phyloP scores from a whole-genome alignment of 2,113 vertebrate species.

The Oncorhynchus keta region DNA sequence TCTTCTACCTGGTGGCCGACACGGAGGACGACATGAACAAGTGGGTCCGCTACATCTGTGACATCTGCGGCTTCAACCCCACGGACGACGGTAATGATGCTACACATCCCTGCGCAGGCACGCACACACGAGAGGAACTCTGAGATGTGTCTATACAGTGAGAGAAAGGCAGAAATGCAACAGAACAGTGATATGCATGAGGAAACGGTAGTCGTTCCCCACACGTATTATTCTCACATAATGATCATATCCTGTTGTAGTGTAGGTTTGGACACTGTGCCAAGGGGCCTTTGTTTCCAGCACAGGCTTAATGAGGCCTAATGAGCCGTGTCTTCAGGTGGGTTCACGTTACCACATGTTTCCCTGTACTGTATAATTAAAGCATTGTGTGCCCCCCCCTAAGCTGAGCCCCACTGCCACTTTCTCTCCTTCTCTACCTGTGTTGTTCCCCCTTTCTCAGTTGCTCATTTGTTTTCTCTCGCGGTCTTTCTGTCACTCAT shows the following conservation, averaged over 20 bases:
- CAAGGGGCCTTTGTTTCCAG: no score
- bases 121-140: no score
- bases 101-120: no score
- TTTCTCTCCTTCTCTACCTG: slow-evolving; percentile 17
- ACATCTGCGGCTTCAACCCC: slow-evolving; percentile 99
- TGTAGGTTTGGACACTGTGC: no score
- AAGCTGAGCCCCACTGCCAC: slow-evolving; percentile 22
- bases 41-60: slow-evolving; percentile 98
- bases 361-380: slow-evolving; percentile 55
- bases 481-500: no score
- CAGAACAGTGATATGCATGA: no score
- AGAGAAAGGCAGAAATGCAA: no score
- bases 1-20: slow-evolving; percentile 98
- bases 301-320: slow-evolving; percentile 17
- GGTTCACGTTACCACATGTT: slow-evolving; percentile 53
- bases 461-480: background rate
- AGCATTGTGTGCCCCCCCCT: slow-evolving; percentile 51
- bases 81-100: slow-evolving; percentile 89
- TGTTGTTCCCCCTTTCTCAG: slow-evolving; percentile 39
- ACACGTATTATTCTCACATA: no score
- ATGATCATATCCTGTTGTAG: no score
- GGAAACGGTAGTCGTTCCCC: no score
- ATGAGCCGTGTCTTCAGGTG: slow-evolving; percentile 59
- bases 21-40: slow-evolving; percentile 99
- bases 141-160: no score